Percentiles rank a stretch among this genome's conserved stretches.
Conservation (phyloP, 2,888 invertebrate species). For the Dasysyrphus albostriatus region DNA sequence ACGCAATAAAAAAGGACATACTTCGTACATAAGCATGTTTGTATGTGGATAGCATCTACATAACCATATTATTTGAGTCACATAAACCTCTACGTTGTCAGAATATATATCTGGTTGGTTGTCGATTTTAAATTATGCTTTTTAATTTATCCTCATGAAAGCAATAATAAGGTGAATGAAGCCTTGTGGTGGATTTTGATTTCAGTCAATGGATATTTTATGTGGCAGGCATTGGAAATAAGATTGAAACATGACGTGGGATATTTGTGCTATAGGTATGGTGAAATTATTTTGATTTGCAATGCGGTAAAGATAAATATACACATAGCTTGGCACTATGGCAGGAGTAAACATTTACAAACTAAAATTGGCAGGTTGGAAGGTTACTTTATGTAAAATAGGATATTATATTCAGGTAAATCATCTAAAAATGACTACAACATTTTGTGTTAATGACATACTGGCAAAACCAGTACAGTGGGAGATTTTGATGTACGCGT, state of each 20-base stretch:
- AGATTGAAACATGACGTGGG: conserved; percentile 5
- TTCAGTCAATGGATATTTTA: neutral
- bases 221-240: neutral
- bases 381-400: too few species aligned
- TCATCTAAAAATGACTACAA: too few species aligned
- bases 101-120: conserved; percentile 32
- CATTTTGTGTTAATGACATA: too few species aligned
- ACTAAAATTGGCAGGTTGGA: too few species aligned
- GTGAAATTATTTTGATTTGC: conserved; percentile 9
- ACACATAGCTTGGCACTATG: too few species aligned
- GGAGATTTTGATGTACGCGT: too few species aligned
- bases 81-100: neutral
- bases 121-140: conserved; percentile 57
- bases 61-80: neutral
- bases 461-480: too few species aligned
- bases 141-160: conserved; percentile 57
- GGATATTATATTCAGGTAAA: too few species aligned
- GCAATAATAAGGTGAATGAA: neutral
- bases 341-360: too few species aligned
- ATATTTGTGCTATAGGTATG: too few species aligned
- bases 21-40: too few species aligned
- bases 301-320: neutral
- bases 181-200: conserved; percentile 44
- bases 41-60: neutral
- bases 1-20: conserved; percentile 2